These are phyloP conservation scores for Chloroclysta siterata DNA, from an alignment of 2,888 invertebrate species.

Conservation along the genomic window DNA sequence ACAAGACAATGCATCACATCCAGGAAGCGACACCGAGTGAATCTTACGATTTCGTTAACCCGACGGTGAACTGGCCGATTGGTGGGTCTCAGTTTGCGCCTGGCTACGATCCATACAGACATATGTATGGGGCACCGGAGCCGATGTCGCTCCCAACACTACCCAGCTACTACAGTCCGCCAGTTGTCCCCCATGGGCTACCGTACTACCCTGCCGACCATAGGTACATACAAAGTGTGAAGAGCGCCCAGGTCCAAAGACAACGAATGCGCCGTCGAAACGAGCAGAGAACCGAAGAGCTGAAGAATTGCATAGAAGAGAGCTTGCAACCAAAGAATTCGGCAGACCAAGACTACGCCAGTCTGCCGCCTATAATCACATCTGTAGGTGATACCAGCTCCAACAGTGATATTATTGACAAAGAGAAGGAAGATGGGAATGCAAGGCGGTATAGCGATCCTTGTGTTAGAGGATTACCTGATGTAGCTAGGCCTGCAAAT, in stretches of 20 bases:
- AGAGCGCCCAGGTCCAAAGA: constrained; percentile 65
- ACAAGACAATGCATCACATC: constrained; percentile 77
- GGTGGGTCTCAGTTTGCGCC: constrained; percentile 70
- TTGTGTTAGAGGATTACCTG: constrained; percentile 82
- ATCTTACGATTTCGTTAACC: constrained; percentile 65
- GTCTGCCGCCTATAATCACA: constrained; percentile 89
- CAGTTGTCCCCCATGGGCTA: constrained; percentile 45
- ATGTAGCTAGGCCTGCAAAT: constrained; percentile 72
- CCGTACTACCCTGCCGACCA: constrained; percentile 65
- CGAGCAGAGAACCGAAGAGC: constrained; percentile 66
- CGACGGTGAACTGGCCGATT: constrained; percentile 64
- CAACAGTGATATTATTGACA: constrained; percentile 73
- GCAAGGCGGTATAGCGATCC: constrained; percentile 88
- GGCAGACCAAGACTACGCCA: constrained; percentile 85
- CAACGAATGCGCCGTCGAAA: constrained; percentile 63
- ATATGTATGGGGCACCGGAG: constrained; percentile 84
- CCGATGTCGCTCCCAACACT: constrained; percentile 87
- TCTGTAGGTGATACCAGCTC: constrained; percentile 79
- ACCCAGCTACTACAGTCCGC: constrained; percentile 80
- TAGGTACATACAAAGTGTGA: constrained; percentile 65
- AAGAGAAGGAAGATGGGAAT: constrained; percentile 83
- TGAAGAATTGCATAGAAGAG: constrained; percentile 55
- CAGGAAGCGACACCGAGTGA: constrained; percentile 74
- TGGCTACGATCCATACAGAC: constrained; percentile 78
- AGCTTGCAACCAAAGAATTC: constrained; percentile 73